phyloP scores from a whole-genome alignment of 2,797 vertebrate species.

The Sciurus vulgaris region DNA sequence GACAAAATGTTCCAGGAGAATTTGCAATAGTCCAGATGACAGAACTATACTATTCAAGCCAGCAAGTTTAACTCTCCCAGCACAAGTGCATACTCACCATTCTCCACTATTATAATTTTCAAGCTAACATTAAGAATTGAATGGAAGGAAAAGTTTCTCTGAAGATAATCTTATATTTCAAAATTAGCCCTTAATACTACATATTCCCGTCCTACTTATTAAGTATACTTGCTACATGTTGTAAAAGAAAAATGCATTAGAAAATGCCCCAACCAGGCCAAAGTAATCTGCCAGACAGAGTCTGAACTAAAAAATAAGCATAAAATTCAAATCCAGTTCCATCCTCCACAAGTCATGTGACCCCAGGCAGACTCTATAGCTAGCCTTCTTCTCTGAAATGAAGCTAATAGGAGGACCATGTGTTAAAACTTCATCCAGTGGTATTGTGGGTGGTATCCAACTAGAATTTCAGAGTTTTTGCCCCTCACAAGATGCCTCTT shows the following conservation, averaged over 20 bases:
- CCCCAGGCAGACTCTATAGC: neutral
- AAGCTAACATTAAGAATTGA: neutral
- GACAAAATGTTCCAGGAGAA: constrained; percentile 78
- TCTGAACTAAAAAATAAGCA: neutral
- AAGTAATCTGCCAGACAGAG: neutral
- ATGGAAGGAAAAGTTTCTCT: neutral
- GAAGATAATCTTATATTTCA: constrained; percentile 31
- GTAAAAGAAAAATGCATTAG: neutral
- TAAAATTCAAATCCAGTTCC: neutral
- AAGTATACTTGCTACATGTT: neutral
- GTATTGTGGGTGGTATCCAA: neutral
- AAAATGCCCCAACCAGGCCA: neutral
- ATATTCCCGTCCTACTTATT: neutral
- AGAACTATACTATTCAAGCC: constrained; percentile 46
- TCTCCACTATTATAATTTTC: neutral
- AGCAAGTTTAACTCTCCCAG: constrained; percentile 37
- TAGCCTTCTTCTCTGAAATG: neutral
- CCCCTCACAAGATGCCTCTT: neutral
- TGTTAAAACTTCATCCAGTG: neutral
- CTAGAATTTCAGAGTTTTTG: neutral
- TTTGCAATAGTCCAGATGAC: constrained; percentile 63
- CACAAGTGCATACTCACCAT: neutral
- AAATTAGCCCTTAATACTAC: constrained; percentile 15
- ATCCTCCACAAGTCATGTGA: neutral
- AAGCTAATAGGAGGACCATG: neutral